Evolutionary conservation across 2,797 vertebrate species (phyloP), one percentile per base, ranked within the genome.

Genomic region (Catamblyrhynchus diadema): DNA sequence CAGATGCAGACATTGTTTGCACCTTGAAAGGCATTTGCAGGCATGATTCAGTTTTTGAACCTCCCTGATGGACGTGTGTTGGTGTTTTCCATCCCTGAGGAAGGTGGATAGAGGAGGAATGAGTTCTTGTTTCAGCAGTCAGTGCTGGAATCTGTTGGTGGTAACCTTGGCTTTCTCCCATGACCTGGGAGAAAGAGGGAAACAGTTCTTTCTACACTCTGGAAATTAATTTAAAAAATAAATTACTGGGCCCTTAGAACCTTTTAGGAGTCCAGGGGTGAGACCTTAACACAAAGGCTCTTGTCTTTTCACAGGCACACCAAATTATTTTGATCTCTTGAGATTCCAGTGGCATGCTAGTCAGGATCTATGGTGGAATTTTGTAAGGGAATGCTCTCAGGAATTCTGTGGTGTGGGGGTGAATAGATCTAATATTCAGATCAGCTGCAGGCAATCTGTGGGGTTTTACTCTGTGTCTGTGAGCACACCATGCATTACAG

Each of bases 31-130:
- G 22, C 53, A 22, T 77, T 83, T 94, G 33, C 24, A 53, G 51
- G 37, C 20, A 6, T 44, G 23, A 30, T 33, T 75, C 10, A 42
- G 6, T n/a, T 37, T 84, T 85, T 81, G 3, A 37, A 61, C 16
- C 9, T 77, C 18, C 17, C 4, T 2, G 3, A 3, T 20, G 28
- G 27, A 8, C 0, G 0, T 39, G 64, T 25, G 14, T 41, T 69
- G 27, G 50, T 37, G 10, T 37, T 83, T 72, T 67, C 16, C 22
- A 20, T 85, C 37, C 8, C 5, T 37, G 22, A 50, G 41, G 33
- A 85, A 53, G 30, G 9, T 8, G 5, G 5, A 39, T 51, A 16
- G 4, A 27, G 44, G 44, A 56, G 8, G 15, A 74, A 73, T 5
- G 48, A 30, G 15, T 42, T 86, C 8, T 13, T 62, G 9, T 33